Percentiles rank a stretch among this genome's conserved stretches.
These are phyloP conservation scores for Rhingia campestris DNA, from an alignment of 2,888 invertebrate species.

Conservation along the genomic window DNA sequence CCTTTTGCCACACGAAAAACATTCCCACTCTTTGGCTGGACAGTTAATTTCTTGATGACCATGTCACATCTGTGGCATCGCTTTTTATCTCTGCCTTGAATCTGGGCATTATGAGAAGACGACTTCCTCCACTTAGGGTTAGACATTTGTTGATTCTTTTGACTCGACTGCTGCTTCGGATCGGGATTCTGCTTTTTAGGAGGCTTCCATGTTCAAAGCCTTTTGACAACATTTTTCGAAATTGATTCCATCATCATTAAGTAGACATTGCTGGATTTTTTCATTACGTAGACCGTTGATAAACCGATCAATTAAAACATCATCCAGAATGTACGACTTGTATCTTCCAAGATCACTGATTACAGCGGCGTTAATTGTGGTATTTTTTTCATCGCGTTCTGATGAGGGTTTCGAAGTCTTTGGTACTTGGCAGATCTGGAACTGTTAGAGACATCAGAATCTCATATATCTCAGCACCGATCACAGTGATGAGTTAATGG, in stretches of 20 bases:
- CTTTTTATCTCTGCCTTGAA: background rate
- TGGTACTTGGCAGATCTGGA: no score
- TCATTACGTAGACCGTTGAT: slow-evolving; percentile 1
- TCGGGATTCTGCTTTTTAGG: background rate
- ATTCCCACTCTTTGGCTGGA: slow-evolving; percentile 31
- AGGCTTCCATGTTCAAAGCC: slow-evolving; percentile 7
- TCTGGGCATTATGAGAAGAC: background rate
- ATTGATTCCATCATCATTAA: slow-evolving; percentile 6
- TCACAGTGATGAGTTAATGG: no score
- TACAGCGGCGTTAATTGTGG: background rate
- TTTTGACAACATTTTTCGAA: slow-evolving; percentile 15
- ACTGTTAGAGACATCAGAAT: no score
- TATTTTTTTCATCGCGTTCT: no score
- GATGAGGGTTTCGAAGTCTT: no score
- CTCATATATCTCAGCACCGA: no score
- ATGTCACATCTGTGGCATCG: slow-evolving; percentile 8
- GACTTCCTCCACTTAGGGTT: slow-evolving; percentile 1
- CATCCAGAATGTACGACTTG: slow-evolving; percentile 7
- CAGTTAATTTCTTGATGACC: slow-evolving; percentile 22
- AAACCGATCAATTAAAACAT: background rate
- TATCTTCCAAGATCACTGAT: slow-evolving; percentile 2
- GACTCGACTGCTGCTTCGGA: background rate
- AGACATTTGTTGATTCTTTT: slow-evolving; percentile 2
- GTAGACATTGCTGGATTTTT: slow-evolving; percentile 5
- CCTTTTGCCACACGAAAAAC: slow-evolving; percentile 9